Conservation (phyloP, 2,888 invertebrate species). For the Molanna angustata region DNA sequence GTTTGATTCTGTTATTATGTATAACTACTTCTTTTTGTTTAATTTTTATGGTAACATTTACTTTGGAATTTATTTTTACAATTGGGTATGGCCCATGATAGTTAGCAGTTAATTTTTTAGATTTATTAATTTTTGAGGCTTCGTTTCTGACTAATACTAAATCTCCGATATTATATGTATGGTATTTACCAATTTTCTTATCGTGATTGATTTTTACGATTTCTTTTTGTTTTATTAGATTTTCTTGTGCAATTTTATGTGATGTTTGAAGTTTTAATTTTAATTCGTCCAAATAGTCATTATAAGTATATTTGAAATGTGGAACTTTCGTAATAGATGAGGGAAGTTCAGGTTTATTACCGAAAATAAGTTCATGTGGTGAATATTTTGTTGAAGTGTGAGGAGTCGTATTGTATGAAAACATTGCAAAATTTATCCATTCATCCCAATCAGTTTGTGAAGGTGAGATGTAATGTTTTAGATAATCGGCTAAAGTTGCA, state of each 20-base stretch:
- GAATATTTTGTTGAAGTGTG: slow-evolving; percentile 36
- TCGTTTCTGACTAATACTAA: slow-evolving; percentile 24
- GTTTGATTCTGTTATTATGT: neutral
- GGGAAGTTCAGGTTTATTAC: slow-evolving; percentile 32
- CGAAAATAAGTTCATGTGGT: slow-evolving; percentile 36
- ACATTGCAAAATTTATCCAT: slow-evolving; percentile 36
- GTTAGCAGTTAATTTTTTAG: slow-evolving; percentile 6
- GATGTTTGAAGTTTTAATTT: slow-evolving; percentile 32
- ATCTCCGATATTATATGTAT: slow-evolving; percentile 30
- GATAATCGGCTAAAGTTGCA: slow-evolving; percentile 36
- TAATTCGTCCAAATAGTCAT: slow-evolving; percentile 31
- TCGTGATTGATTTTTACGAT: slow-evolving; percentile 33
- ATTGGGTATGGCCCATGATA: slow-evolving; percentile 2
- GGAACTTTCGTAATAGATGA: slow-evolving; percentile 31
- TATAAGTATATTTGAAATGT: slow-evolving; percentile 35
- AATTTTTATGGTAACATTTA: neutral
- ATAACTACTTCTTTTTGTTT: neutral
- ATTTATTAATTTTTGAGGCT: neutral
- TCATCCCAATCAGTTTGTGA: slow-evolving; percentile 38
- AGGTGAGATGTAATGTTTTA: slow-evolving; percentile 36
- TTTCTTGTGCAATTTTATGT: slow-evolving; percentile 34
- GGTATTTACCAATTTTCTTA: slow-evolving; percentile 19
- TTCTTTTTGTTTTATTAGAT: slow-evolving; percentile 32
- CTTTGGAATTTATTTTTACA: neutral
- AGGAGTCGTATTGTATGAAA: slow-evolving; percentile 35